These are phyloP conservation scores for Platycercus adscitus DNA, from an alignment of 2,113 vertebrate species.

Conservation along the genomic window DNA sequence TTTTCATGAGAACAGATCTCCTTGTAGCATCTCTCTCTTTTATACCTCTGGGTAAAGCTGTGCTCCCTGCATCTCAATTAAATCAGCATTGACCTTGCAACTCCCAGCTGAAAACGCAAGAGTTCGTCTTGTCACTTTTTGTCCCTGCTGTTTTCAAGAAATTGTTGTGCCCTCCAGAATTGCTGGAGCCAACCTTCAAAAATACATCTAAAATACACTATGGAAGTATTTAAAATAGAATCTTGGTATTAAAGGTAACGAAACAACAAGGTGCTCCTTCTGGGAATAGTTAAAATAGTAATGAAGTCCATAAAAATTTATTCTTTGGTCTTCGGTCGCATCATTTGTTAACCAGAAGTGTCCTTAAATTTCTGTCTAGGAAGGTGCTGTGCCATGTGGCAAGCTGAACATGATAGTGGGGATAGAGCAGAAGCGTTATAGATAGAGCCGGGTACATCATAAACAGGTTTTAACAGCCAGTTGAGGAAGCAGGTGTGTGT, in stretches of 20 bases:
- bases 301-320: not conserved
- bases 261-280: not conserved
- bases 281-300: not conserved
- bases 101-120: not conserved
- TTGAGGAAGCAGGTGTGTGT: fast-evolving
- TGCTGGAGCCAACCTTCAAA: not conserved
- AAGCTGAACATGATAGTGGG: not conserved
- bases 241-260: not conserved
- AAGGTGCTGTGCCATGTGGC: fast-evolving
- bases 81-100: constrained; percentile 50
- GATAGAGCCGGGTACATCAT: fast-evolving
- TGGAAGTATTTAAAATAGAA: not conserved
- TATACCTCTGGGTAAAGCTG: constrained; percentile 9
- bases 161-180: not conserved
- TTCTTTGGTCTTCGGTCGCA: not conserved
- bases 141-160: not conserved
- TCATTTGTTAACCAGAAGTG: not conserved
- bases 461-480: not conserved
- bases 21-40: constrained; percentile 13
- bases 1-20: constrained; percentile 42
- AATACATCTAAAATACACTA: not conserved
- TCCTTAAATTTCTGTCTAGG: not conserved
- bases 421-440: not conserved
- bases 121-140: not conserved
- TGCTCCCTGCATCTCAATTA: constrained; percentile 11